Base-by-base conservation (phyloP, 2,888 invertebrate species). In the Physocephala rufipes region DNA sequence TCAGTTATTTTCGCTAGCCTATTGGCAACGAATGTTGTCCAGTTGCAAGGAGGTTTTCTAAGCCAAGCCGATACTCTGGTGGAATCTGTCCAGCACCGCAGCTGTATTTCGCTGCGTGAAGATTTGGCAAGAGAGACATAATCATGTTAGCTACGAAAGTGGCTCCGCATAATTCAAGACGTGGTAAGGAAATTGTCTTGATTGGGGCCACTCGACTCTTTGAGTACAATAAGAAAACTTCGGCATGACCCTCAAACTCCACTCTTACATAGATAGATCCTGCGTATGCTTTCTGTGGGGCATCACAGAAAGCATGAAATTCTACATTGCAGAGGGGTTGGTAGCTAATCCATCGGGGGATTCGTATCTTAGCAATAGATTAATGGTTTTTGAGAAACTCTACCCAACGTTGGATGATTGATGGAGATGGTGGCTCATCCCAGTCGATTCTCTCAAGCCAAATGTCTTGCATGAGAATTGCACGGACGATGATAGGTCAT, bases 1-100 rank as follows among this genome's bases (percentile, higher is more conserved):
- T 36, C 30, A 2, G n/a, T 2, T 16, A 36, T 36, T 16, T 30
- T 61, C 36, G 36, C 19, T 19, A 36, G 36, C 19, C 7, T 5
- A 61, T 36, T 61, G 9, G 61, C 61, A 9, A 30, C 21, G 61
- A 61, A 36, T 21, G 21, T 67, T n/a, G 45, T 59, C 65, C 61
- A 73, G 2, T 16, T 30, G 49, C 65, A 51, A 21, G 70, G 62
- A 9, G 68, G 71, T 43, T 67, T 68, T 51, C 51, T 36, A 21
- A 73, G 61, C 63, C 73, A 73, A 0, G 69, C 61, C 9, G 67
- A 59, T 15, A 74, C 70, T 15, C 69, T 69, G 13, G 73, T 62
- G 3, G 68, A 69, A 43, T 73, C 69, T 3, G 71, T 73, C 63
- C 69, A 73, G 5, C 66, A 59, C 58, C 36, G 64, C 19, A 13